Percentiles rank a stretch among this genome's conserved stretches.
These are phyloP conservation scores for Gambusia yucatana DNA, from an alignment of 2,797 vertebrate species.

Conservation along the genomic window DNA sequence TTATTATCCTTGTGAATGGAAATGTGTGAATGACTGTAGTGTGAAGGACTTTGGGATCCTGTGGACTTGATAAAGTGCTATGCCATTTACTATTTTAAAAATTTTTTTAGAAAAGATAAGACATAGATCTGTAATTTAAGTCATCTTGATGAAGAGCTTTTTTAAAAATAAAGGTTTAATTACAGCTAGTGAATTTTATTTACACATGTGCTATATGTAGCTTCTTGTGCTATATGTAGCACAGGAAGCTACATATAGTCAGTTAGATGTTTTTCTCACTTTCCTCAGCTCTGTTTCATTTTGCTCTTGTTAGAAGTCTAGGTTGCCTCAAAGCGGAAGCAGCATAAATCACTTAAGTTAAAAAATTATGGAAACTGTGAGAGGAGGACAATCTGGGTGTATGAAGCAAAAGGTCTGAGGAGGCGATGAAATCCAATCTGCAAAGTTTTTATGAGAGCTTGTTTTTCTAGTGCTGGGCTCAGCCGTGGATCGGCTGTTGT, in stretches of 20 bases:
- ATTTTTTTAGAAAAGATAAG: background rate
- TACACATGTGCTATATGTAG: no score
- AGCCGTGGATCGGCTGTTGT: slow-evolving; percentile 73
- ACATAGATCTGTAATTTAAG: background rate
- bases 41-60: no score
- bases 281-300: slow-evolving; percentile 22
- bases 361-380: slow-evolving; percentile 29
- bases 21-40: no score
- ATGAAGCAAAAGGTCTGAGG: slow-evolving; percentile 41
- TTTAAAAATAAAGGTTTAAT: background rate
- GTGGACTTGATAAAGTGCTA: no score
- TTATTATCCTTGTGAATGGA: background rate
- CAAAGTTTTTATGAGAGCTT: slow-evolving; percentile 79
- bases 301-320: slow-evolving; percentile 44
- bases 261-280: background rate
- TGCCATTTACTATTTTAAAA: background rate
- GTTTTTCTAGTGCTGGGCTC: slow-evolving; percentile 77
- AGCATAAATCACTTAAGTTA: slow-evolving; percentile 85
- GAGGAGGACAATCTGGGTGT: slow-evolving; percentile 39
- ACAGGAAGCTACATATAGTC: background rate
- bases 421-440: slow-evolving; percentile 88
- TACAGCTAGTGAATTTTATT: background rate
- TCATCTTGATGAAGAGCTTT: background rate
- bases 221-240: no score
- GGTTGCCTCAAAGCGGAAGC: slow-evolving; percentile 83